Percentiles rank a stretch among this genome's conserved stretches.
These are phyloP conservation scores for Helostoma temminkii DNA, from an alignment of 2,797 vertebrate genomes.

Conservation along the genomic window DNA sequence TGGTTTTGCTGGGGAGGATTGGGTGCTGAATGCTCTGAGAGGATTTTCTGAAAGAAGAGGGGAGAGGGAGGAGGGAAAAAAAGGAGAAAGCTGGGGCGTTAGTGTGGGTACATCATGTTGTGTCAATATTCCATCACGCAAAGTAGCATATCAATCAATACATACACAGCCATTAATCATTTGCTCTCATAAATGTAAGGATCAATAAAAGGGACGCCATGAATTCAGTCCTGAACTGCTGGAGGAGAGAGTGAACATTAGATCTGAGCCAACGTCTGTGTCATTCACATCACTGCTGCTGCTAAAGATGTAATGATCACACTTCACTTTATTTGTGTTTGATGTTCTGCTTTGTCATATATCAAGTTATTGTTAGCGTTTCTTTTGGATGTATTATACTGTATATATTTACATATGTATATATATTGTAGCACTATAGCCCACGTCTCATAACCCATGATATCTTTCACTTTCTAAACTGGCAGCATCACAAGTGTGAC, in stretches of 20 bases:
- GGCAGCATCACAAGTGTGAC: too few species aligned
- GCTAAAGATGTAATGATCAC: conserved; percentile 16
- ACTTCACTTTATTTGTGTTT: not conserved
- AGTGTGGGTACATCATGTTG: not conserved
- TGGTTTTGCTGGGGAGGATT: conserved; percentile 14
- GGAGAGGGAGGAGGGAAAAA: conserved; percentile 9
- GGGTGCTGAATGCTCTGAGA: conserved; percentile 81
- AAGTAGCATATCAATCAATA: conserved; percentile 51
- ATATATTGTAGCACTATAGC: too few species aligned
- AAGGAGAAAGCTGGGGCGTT: not conserved
- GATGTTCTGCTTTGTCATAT: too few species aligned
- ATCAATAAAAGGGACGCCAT: conserved; percentile 40
- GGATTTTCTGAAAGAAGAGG: conserved; percentile 84
- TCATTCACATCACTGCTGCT: not conserved
- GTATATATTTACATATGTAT: too few species aligned
- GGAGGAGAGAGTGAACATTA: conserved; percentile 1
- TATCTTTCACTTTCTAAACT: too few species aligned
- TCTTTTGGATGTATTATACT: not conserved
- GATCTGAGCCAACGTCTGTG: not conserved
- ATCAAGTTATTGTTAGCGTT: too few species aligned
- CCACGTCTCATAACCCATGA: too few species aligned
- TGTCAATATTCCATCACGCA: conserved; percentile 51
- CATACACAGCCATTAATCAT: conserved; percentile 37
- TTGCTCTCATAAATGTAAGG: conserved; percentile 2
- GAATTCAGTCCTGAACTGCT: conserved; percentile 18